phyloP scores from a whole-genome alignment of 2,888 invertebrate genomes.

The Sericinus montela region DNA sequence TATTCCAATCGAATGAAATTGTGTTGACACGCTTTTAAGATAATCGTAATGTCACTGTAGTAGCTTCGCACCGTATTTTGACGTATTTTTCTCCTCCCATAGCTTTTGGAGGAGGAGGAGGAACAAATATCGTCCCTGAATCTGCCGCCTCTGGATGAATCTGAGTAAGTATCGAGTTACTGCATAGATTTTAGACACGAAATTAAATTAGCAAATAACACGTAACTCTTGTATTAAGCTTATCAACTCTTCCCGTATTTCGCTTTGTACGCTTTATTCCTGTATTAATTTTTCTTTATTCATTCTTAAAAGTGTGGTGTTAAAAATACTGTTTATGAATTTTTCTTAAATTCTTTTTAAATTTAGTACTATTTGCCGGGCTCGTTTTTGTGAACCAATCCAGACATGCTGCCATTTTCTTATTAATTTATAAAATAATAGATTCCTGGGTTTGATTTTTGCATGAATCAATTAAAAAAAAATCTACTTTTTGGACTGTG shows the following conservation, averaged over 20 bases:
- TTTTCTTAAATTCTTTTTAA: no score
- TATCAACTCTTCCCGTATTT: neutral
- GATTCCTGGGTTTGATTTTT: no score
- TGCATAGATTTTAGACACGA: neutral
- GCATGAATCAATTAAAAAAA: no score
- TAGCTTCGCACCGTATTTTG: constrained; percentile 73
- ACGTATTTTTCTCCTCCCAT: constrained; percentile 58
- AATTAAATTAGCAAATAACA: neutral
- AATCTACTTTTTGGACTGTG: no score
- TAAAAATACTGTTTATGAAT: no score
- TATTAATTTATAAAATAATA: no score
- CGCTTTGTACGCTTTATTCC: neutral
- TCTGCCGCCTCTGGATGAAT: constrained; percentile 62
- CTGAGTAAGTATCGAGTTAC: constrained; percentile 52
- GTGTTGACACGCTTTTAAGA: constrained; percentile 26
- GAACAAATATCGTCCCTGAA: constrained; percentile 51
- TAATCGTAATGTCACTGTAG: constrained; percentile 47
- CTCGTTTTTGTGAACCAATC: no score
- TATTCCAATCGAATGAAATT: constrained; percentile 8
- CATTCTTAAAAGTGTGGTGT: no score
- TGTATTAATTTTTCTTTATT: neutral
- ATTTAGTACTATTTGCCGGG: no score
- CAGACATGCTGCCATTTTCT: no score
- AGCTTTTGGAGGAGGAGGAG: constrained; percentile 65
- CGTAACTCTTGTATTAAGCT: neutral